A percentile compares a stretch with the other conserved stretches of the same genome.
These are phyloP conservation scores for Poecile atricapillus DNA, from an alignment of 2,113 vertebrate genomes.

Conservation along the genomic window DNA sequence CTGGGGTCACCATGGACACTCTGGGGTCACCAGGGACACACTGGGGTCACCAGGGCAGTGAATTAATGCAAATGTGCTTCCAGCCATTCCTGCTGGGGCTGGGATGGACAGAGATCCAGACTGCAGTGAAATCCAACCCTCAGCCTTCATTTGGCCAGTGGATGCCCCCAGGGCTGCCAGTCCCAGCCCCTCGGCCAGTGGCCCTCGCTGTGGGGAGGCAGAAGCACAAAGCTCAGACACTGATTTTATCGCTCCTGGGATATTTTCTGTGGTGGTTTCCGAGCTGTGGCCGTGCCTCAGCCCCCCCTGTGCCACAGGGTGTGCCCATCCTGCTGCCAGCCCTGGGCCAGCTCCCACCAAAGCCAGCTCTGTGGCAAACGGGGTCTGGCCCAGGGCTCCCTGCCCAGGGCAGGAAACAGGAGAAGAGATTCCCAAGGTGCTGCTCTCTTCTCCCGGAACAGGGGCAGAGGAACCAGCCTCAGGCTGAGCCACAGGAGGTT, in stretches of 20 bases:
- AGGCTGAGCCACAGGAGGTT: background rate
- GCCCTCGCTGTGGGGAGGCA: background rate
- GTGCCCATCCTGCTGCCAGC: background rate
- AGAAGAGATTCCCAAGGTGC: too few relatives aligned
- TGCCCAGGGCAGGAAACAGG: rapidly evolving
- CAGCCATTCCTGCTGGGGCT: rapidly evolving
- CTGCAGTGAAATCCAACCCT: background rate
- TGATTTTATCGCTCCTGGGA: too few relatives aligned
- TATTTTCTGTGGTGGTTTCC: too few relatives aligned
- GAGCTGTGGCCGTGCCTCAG: background rate
- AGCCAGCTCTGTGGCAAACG: background rate
- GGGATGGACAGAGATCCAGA: background rate
- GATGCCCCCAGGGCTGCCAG: background rate
- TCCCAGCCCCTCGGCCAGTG: rapidly evolving
- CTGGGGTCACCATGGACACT: too few relatives aligned
- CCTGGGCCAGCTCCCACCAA: background rate
- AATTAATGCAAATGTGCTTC: background rate
- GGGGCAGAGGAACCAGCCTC: background rate
- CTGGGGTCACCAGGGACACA: too few relatives aligned
- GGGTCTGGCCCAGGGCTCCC: background rate
- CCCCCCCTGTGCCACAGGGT: rapidly evolving
- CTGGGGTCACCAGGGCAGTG: too few relatives aligned
- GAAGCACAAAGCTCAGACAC: too few relatives aligned
- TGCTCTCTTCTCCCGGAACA: background rate
- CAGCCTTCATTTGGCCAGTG: rapidly evolving